phyloP scores from a whole-genome alignment of 2,797 vertebrate species.

The Graptemys geographica region DNA sequence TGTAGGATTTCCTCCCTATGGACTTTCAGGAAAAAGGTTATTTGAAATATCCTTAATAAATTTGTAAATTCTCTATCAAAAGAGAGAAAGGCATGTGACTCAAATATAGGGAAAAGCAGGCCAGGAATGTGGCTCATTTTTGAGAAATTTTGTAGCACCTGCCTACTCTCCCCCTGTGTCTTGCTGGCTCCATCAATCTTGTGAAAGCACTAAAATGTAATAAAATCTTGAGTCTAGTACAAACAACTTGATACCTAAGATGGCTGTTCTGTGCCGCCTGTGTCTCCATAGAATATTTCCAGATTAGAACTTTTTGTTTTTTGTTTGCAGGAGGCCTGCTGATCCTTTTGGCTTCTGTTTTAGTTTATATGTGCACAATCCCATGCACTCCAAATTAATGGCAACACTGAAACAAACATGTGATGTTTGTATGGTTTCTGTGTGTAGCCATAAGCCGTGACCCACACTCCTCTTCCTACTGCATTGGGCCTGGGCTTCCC shows the following conservation, averaged over 20 bases:
- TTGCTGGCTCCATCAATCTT: not conserved
- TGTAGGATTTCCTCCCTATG: not conserved
- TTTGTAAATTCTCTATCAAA: not conserved
- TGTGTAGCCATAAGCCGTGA: not conserved
- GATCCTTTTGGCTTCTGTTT: not conserved
- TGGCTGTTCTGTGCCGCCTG: not conserved
- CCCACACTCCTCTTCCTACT: not conserved
- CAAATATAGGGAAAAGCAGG: not conserved
- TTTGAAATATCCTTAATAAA: not conserved
- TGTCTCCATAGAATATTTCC: not conserved
- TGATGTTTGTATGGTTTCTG: not conserved
- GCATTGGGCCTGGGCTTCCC: not conserved
- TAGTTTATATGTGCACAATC: not conserved
- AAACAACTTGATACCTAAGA: not conserved
- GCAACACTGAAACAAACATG: not conserved
- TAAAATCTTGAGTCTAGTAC: not conserved
- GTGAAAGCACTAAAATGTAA: not conserved
- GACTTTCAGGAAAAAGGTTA: not conserved
- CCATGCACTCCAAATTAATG: not conserved
- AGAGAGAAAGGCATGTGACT: not conserved
- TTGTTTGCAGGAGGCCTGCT: not conserved
- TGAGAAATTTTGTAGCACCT: not conserved
- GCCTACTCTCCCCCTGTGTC: not conserved
- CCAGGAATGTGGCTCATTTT: not conserved
- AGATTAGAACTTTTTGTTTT: not conserved